A percentile compares a stretch with the other conserved stretches of the same genome.
phyloP scores from a whole-genome alignment of 2,888 invertebrate species.

The Eristalis pertinax region DNA sequence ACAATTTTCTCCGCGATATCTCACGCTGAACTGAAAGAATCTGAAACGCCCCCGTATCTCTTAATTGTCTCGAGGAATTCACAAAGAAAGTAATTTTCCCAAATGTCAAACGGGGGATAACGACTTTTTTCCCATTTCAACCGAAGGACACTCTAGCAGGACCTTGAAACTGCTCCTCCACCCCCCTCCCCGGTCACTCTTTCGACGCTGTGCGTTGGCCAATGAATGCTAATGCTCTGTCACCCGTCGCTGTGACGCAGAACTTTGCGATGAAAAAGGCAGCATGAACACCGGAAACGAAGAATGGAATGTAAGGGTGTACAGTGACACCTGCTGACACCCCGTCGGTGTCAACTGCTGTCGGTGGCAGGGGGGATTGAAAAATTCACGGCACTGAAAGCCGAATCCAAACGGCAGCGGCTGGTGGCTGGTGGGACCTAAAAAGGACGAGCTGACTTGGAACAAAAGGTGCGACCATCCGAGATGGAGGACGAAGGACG shows the following conservation, averaged over 20 bases:
- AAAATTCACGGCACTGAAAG: slow-evolving; percentile 39
- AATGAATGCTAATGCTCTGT: slow-evolving; percentile 55
- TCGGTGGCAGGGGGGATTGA: slow-evolving; percentile 19
- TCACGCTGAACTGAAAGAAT: not conserved
- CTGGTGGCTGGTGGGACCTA: not conserved
- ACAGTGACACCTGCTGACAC: slow-evolving; percentile 42
- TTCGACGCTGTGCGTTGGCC: slow-evolving; percentile 19
- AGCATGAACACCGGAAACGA: slow-evolving; percentile 3
- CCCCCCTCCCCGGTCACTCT: not conserved
- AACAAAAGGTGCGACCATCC: not conserved
- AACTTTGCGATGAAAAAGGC: slow-evolving; percentile 12
- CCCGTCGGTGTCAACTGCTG: slow-evolving; percentile 4
- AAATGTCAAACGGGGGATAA: slow-evolving; percentile 54
- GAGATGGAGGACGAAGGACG: not conserved
- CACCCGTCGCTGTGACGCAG: not conserved
- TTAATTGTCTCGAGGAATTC: slow-evolving; percentile 2
- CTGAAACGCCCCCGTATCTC: not conserved
- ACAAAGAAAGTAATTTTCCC: slow-evolving; percentile 43
- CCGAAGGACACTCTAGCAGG: slow-evolving; percentile 13
- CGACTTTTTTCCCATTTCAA: slow-evolving; percentile 20
- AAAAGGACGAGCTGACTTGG: no score
- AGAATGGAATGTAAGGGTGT: not conserved
- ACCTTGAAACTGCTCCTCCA: not conserved
- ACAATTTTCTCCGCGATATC: not conserved
- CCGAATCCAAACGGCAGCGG: not conserved